Conservation (phyloP, 2,888 invertebrate species). For the Artemia sp. region DNA sequence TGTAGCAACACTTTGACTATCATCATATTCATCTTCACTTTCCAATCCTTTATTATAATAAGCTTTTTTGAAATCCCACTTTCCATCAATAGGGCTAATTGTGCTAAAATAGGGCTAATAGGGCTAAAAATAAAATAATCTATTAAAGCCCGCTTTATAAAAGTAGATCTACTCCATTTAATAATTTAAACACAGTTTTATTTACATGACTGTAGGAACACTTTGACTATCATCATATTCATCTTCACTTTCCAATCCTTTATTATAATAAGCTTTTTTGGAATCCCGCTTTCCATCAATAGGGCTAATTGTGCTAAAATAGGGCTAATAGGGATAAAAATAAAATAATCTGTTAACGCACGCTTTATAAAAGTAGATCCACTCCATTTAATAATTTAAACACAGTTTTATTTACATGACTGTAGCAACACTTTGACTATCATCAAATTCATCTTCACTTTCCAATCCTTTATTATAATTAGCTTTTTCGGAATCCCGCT, state of each 20-base stretch:
- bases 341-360: no score
- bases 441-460: conserved; percentile 9
- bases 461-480: not conserved
- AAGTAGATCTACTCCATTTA: no score
- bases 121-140: no score
- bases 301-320: no score
- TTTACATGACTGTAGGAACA: not conserved
- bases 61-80: not conserved
- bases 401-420: not conserved
- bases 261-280: no score
- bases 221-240: not conserved
- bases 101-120: no score
- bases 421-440: not conserved
- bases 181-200: no score
- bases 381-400: no score
- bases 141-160: no score
- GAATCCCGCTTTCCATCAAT: no score
- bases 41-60: not conserved
- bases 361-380: no score
- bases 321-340: no score
- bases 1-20: not conserved
- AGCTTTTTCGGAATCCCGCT: not conserved
- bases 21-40: conserved; percentile 3
- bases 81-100: not conserved
- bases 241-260: not conserved